phyloP scores from a whole-genome alignment of 2,797 vertebrate genomes.

The Etheostoma nigrum region DNA sequence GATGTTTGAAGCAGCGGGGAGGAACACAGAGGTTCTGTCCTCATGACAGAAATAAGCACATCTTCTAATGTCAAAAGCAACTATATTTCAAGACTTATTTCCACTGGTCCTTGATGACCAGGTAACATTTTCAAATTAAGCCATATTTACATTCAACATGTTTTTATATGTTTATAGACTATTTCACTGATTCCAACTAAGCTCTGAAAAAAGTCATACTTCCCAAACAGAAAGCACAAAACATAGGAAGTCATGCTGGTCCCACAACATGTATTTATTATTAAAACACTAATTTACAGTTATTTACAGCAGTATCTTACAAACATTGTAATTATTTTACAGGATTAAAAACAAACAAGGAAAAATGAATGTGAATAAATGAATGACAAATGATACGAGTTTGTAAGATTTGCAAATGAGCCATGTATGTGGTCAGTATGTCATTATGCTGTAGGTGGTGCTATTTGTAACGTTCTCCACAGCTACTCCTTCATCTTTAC shows the following conservation, averaged over 20 bases:
- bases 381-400: background rate
- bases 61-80: background rate
- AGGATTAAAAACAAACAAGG: slow-evolving; percentile 3
- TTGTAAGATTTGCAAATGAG: background rate
- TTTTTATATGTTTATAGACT: background rate
- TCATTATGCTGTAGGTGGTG: background rate
- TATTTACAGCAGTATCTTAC: slow-evolving; percentile 44
- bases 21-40: background rate
- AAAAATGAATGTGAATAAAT: background rate
- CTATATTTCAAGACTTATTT: background rate
- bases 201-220: background rate
- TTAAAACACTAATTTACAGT: slow-evolving; percentile 37
- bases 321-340: slow-evolving; percentile 6
- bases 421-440: background rate
- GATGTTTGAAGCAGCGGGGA: background rate
- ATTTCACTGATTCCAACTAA: background rate
- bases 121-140: background rate
- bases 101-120: background rate
- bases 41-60: background rate
- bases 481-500: background rate
- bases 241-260: slow-evolving; percentile 10
- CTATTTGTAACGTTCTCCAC: background rate
- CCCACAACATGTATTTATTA: slow-evolving; percentile 38
- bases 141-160: background rate
- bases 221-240: background rate